Evolutionary conservation across 2,113 vertebrate genomes (phyloP), one percentile per base, ranked within the genome.

Genomic region (Zosterops pallidus): DNA sequence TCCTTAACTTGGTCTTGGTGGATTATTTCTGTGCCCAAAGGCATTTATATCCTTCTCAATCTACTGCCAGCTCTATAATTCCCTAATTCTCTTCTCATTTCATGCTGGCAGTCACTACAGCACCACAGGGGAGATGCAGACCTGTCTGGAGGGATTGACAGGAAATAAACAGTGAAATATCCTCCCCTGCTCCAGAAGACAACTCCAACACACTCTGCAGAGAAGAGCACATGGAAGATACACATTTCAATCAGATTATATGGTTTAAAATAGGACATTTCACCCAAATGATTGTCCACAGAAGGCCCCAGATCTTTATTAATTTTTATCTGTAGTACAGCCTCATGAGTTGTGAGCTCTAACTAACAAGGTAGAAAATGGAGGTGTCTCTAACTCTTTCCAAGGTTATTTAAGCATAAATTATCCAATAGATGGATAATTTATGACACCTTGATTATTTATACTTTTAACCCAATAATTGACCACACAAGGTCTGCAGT

Each of bases 11-110:
- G 5, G 7, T 55, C 47, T 77, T 70, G 41, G 75, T 50, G 46
- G 67, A 65, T 88, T 83, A 77, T 74, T 95, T 83, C 71, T 50
- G 17, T 72, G n/a, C 68, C 69, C 63, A 53, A 39, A 72, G 44
- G 10, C 42, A 56, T 49, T 92, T 44, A 2, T 28, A 31, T 62
- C 60, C 75, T n/a, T n/a, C 59, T 68, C 53, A 49, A 8, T 49
- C 78, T 72, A 14, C 53, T 1, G 9, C 24, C 60, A 83, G 49
- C 41, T 69, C 7, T 8, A 2, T 7, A 56, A 68, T 70, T 84
- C 56, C 71, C 35, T 42, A 16, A 44, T 68, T 83, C 44, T 28
- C 23, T 59, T 19, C 3, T 19, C 3, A 19, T 53, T 87, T 70
- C 22, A 9, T 25, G 44, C 28, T 53, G 59, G 41, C 55, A 86